Conservation (phyloP, 2,113 vertebrate genomes). For the Atlantisia rogersi region DNA sequence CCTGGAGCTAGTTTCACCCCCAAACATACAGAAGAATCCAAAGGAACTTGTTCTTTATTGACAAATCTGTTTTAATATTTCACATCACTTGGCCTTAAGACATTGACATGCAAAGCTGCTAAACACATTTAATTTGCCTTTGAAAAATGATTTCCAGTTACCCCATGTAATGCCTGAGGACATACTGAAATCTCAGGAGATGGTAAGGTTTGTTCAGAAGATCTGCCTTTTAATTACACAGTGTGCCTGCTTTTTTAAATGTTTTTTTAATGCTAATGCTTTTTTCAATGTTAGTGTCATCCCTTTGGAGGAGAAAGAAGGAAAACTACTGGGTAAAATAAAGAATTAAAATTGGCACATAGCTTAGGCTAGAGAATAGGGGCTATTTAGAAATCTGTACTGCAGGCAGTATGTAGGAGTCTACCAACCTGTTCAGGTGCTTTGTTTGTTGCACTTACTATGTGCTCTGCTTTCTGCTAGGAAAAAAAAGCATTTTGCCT, state of each 20-base stretch:
- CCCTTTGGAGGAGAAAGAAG: background rate
- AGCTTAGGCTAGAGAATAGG: background rate
- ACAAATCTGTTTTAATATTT: slow-evolving; percentile 21
- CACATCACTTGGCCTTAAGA: background rate
- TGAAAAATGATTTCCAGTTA: slow-evolving; percentile 2
- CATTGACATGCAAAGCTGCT: background rate
- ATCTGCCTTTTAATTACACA: background rate
- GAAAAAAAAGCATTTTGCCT: background rate
- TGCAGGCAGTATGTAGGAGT: background rate
- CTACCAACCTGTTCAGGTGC: background rate
- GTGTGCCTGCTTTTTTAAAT: background rate
- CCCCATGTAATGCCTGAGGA: background rate
- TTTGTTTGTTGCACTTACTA: background rate
- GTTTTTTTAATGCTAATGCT: background rate
- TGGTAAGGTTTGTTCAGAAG: background rate
- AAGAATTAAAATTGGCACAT: background rate
- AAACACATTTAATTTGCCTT: slow-evolving; percentile 34
- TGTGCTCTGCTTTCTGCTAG: background rate
- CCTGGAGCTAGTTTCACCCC: background rate
- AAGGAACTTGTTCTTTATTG: background rate
- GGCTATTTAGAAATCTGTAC: background rate
- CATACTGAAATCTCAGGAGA: background rate
- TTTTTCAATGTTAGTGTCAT: background rate
- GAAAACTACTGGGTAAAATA: background rate
- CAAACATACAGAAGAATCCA: background rate